phyloP scores from a whole-genome alignment of 2,888 invertebrate genomes.

The Harpalus rubripes region DNA sequence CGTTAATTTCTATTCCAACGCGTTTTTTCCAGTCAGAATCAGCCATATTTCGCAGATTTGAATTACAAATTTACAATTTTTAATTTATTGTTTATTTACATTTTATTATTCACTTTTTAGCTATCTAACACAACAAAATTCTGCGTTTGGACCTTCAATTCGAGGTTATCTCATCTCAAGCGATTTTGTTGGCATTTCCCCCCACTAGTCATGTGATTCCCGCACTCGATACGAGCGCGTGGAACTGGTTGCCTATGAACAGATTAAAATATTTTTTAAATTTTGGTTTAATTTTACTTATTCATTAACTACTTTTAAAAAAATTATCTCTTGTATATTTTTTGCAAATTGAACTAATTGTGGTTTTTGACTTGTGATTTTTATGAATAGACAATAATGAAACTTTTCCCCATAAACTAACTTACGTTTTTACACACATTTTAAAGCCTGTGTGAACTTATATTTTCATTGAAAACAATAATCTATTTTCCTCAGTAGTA shows the following conservation, averaged over 20 bases:
- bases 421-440: too few relatives aligned
- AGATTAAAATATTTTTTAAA: background rate
- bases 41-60: slow-evolving; percentile 70
- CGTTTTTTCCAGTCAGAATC: slow-evolving; percentile 79
- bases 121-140: slow-evolving; percentile 51
- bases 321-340: too few relatives aligned
- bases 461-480: background rate
- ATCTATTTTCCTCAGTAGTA: background rate
- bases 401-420: too few relatives aligned
- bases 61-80: slow-evolving; percentile 28
- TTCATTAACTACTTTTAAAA: background rate
- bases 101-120: slow-evolving; percentile 55
- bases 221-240: slow-evolving; percentile 5
- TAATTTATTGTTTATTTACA: slow-evolving; percentile 58
- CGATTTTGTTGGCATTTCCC: slow-evolving; percentile 38
- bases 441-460: background rate
- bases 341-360: too few relatives aligned
- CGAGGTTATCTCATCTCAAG: slow-evolving; percentile 57
- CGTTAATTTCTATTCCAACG: slow-evolving; percentile 79
- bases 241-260: slow-evolving; percentile 27
- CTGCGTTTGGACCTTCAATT: slow-evolving; percentile 34
- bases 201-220: slow-evolving; percentile 29
- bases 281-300: background rate
- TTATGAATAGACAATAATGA: background rate
- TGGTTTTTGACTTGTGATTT: too few relatives aligned